Percentiles rank a stretch among this genome's conserved stretches.
Conservation (phyloP, 2,888 invertebrate species). For the Operophtera brumata region DNA sequence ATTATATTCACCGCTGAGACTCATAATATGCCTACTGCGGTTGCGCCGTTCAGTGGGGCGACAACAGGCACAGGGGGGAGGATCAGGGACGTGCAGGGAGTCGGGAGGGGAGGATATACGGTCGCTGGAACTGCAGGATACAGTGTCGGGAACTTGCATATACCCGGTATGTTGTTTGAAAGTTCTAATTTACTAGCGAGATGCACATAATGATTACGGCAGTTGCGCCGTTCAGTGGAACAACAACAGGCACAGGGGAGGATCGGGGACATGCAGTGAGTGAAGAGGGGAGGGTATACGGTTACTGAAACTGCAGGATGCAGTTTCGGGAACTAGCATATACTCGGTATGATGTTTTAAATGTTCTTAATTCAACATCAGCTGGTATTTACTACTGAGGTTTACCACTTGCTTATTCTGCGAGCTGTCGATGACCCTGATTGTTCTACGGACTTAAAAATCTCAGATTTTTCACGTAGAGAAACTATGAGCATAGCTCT, state of each 20-base stretch:
- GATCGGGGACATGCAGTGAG: slow-evolving; percentile 96
- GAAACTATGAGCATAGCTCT: too few species aligned
- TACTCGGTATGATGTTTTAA: slow-evolving; percentile 85
- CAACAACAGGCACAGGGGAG: slow-evolving; percentile 99
- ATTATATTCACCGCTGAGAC: slow-evolving; percentile 99
- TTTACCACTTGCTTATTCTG: too few species aligned
- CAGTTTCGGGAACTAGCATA: slow-evolving; percentile 94
- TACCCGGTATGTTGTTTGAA: slow-evolving; percentile 85
- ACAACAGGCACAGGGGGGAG: slow-evolving; percentile 99
- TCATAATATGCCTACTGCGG: slow-evolving; percentile 98
- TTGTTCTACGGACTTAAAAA: too few species aligned
- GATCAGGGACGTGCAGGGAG: slow-evolving; percentile 96
- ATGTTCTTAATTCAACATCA: too few species aligned
- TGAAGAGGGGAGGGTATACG: slow-evolving; percentile 95
- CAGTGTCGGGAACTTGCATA: slow-evolving; percentile 94
- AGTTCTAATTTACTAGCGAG: slow-evolving; percentile 82
- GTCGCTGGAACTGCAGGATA: slow-evolving; percentile 98
- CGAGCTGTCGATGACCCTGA: too few species aligned
- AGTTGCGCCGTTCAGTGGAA: slow-evolving; percentile 98
- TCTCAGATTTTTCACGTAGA: too few species aligned
- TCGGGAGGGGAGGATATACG: slow-evolving; percentile 95
- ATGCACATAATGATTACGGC: slow-evolving; percentile 99
- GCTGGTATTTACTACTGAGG: too few species aligned
- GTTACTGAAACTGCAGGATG: slow-evolving; percentile 98
- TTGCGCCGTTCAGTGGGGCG: slow-evolving; percentile 98